These are phyloP conservation scores for Drosophila insularis DNA, from an alignment of 1,140 invertebrate genomes.

Conservation along the genomic window DNA sequence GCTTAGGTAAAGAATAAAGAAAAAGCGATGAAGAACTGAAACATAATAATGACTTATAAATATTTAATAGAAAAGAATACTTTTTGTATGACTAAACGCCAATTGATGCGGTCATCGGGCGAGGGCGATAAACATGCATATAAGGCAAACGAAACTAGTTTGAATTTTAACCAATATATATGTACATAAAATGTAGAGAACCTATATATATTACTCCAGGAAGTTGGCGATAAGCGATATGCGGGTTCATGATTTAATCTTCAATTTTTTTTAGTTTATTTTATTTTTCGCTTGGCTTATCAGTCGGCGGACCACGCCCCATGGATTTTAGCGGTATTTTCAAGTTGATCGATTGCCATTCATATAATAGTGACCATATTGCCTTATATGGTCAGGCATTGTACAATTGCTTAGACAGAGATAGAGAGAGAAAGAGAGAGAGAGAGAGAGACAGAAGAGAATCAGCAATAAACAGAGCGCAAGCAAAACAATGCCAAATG, in stretches of 20 bases:
- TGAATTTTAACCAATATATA: constrained; percentile 19
- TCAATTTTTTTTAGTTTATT: neutral
- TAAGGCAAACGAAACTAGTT: constrained; percentile 8
- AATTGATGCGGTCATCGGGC: constrained; percentile 30
- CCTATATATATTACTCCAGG: constrained; percentile 15
- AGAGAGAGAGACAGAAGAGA: neutral
- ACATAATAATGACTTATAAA: neutral
- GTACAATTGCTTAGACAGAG: neutral
- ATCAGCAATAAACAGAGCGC: constrained; percentile 27
- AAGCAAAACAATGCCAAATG: constrained; percentile 41
- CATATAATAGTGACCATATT: constrained; percentile 10
- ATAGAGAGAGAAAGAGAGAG: too few species aligned
- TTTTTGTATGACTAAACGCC: constrained; percentile 32
- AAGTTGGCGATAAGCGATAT: constrained; percentile 40
- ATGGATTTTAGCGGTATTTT: constrained; percentile 21
- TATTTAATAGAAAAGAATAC: constrained; percentile 19
- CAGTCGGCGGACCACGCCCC: constrained; percentile 25
- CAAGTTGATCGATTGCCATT: constrained; percentile 38
- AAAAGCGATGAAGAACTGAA: constrained; percentile 72
- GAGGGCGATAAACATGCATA: constrained; percentile 26
- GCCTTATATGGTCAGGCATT: constrained; percentile 35
- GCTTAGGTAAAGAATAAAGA: constrained; percentile 54
- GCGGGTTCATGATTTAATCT: constrained; percentile 31
- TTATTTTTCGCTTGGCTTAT: constrained; percentile 17
- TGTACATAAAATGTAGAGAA: too few species aligned